Evolutionary conservation across 2,797 vertebrate genomes (phyloP).

Genomic region (Brotula barbata): DNA sequence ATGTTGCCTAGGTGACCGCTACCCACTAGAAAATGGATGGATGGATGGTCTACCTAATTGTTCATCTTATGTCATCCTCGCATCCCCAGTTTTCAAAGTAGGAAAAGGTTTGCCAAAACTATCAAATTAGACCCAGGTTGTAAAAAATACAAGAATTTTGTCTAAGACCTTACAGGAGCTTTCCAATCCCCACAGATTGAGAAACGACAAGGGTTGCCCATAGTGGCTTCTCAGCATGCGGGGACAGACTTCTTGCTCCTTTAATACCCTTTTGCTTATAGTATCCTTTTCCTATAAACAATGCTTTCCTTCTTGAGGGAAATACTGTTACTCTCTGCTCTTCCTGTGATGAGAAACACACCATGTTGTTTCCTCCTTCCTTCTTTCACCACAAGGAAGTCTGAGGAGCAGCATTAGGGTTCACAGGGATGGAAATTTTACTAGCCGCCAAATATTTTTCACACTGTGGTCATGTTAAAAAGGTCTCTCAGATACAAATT

Average conservation of each 20-base stretch:
- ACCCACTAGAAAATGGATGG: too few species aligned
- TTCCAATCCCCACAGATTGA: slow-evolving; percentile 65
- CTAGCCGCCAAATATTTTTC: slow-evolving; percentile 35
- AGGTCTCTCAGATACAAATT: slow-evolving; percentile 30
- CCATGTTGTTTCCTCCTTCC: neutral
- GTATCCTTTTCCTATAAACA: neutral
- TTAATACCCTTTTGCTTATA: slow-evolving; percentile 31
- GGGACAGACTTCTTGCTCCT: slow-evolving; percentile 29
- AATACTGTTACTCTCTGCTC: neutral
- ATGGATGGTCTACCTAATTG: too few species aligned
- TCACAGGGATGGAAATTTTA: slow-evolving; percentile 63
- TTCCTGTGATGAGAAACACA: slow-evolving; percentile 6
- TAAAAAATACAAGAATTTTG: slow-evolving; percentile 53
- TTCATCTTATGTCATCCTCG: too few species aligned
- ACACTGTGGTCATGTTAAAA: slow-evolving; percentile 31
- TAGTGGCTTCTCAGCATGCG: slow-evolving; percentile 34
- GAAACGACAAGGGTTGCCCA: slow-evolving; percentile 36
- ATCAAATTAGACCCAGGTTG: slow-evolving; percentile 38
- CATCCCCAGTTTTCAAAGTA: too few species aligned
- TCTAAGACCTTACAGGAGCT: slow-evolving; percentile 53
- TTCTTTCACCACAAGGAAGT: slow-evolving; percentile 6
- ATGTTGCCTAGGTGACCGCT: too few species aligned
- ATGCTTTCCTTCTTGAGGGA: slow-evolving; percentile 2
- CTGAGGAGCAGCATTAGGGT: slow-evolving; percentile 33
- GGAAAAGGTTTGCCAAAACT: too few species aligned